phyloP scores from a whole-genome alignment of 2,888 invertebrate species.

The Phoronis australis region DNA sequence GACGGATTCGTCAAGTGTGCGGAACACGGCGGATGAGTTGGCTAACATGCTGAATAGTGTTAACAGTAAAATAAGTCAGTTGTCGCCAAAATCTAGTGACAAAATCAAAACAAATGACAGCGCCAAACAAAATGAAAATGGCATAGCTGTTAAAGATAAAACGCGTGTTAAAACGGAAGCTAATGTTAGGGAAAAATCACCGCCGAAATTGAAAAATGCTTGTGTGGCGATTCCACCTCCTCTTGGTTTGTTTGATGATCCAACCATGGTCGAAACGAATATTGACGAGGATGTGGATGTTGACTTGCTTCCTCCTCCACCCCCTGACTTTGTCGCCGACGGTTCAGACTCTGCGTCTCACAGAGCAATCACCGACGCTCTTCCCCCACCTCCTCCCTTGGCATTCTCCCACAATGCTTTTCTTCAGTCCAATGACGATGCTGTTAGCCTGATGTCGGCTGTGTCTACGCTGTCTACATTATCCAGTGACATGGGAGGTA shows the following conservation, averaged over 20 bases:
- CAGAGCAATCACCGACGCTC: not conserved
- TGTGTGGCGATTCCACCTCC: too few species aligned
- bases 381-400: not conserved
- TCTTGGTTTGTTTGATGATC: too few species aligned
- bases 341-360: too few species aligned
- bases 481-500: too few species aligned
- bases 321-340: conserved; percentile 23
- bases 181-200: too few species aligned
- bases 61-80: not conserved
- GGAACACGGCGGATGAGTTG: conserved; percentile 11
- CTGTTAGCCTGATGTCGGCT: conserved; percentile 40
- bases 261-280: too few species aligned
- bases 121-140: not conserved
- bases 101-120: too few species aligned
- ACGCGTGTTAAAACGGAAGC: too few species aligned
- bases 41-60: not conserved
- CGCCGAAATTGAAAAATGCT: too few species aligned
- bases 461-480: conserved; percentile 40
- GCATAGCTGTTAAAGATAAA: not conserved
- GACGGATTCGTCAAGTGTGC: conserved; percentile 23
- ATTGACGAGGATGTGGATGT: too few species aligned
- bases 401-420: not conserved
- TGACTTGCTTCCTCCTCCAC: too few species aligned
- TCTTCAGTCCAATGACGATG: conserved; percentile 20
- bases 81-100: too few species aligned